A percentile compares a stretch with the other conserved stretches of the same genome.
Evolutionary conservation across 2,797 vertebrate species (phyloP).

Genomic region (Ptychadena robeensis): DNA sequence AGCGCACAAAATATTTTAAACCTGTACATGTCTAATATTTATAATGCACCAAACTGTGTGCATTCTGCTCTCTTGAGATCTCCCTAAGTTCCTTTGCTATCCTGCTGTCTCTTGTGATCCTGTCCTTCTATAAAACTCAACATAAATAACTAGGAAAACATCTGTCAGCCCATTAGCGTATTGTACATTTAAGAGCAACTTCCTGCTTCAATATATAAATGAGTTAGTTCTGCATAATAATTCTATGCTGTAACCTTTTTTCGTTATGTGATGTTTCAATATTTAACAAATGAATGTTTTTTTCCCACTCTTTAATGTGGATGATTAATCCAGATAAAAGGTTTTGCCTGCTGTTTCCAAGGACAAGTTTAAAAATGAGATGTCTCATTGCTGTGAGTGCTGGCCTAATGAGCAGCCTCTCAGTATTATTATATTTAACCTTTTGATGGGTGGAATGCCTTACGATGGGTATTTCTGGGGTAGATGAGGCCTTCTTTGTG

Average conservation of each 20-base stretch:
- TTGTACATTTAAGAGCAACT: slow-evolving; percentile 45
- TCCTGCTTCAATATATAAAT: slow-evolving; percentile 62
- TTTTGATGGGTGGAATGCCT: slow-evolving; percentile 15
- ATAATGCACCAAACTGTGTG: background rate
- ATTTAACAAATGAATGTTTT: slow-evolving; percentile 64
- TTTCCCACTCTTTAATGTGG: slow-evolving; percentile 62
- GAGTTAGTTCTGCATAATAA: slow-evolving; percentile 62
- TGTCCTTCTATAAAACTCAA: slow-evolving; percentile 5
- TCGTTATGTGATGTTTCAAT: slow-evolving; percentile 63
- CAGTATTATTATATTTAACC: slow-evolving; percentile 58
- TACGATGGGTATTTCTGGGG: slow-evolving; percentile 11
- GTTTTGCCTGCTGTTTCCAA: slow-evolving; percentile 65
- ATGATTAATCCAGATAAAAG: slow-evolving; percentile 64
- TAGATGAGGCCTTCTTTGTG: background rate
- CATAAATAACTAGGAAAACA: slow-evolving; percentile 29
- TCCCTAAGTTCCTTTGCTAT: background rate
- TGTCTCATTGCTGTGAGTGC: slow-evolving; percentile 66
- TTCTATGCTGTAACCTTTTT: slow-evolving; percentile 62
- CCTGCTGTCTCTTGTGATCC: background rate
- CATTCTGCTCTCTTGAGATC: background rate
- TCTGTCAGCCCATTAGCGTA: slow-evolving; percentile 42
- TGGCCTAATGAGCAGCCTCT: slow-evolving; percentile 65
- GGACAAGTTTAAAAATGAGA: slow-evolving; percentile 67
- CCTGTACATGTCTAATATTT: background rate
- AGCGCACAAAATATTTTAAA: background rate